A percentile compares a stretch with the other conserved stretches of the same genome.
phyloP scores from a whole-genome alignment of 1,140 invertebrate species.

The Drosophila funebris region DNA sequence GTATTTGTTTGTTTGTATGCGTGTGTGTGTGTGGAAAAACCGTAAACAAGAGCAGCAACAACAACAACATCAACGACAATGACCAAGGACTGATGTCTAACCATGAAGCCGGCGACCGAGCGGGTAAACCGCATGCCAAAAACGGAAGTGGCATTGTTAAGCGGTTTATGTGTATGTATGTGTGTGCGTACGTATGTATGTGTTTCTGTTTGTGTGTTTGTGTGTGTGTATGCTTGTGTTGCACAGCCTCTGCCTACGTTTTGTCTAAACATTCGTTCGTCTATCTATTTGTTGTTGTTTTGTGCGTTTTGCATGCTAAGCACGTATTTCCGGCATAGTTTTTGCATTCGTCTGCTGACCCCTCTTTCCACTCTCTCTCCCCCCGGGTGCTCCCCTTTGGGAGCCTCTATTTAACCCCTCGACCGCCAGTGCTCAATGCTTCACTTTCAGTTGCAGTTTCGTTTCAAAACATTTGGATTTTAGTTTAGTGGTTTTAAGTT shows the following conservation, averaged over 20 bases:
- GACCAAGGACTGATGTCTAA: slow-evolving; percentile 47
- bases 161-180: slow-evolving; percentile 63
- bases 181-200: slow-evolving; percentile 42
- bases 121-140: slow-evolving; percentile 77
- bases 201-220: slow-evolving; percentile 43
- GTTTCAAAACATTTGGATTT: slow-evolving; percentile 54
- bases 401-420: background rate
- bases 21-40: slow-evolving; percentile 43
- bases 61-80: slow-evolving; percentile 41
- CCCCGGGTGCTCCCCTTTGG: background rate
- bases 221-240: slow-evolving; percentile 30
- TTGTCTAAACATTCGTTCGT: background rate
- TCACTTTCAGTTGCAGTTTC: slow-evolving; percentile 31
- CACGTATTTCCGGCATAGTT: slow-evolving; percentile 79
- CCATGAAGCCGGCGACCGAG: slow-evolving; percentile 51
- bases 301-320: slow-evolving; percentile 76
- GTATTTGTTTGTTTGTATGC: too few relatives aligned
- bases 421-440: background rate
- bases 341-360: slow-evolving; percentile 53
- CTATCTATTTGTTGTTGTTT: slow-evolving; percentile 46
- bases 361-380: background rate
- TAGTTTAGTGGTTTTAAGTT: slow-evolving; percentile 58
- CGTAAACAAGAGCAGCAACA: slow-evolving; percentile 60
- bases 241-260: slow-evolving; percentile 31
- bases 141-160: slow-evolving; percentile 81